Evolutionary conservation across 2,797 vertebrate genomes (phyloP), one percentile per base, ranked within the genome.

Genomic region (Podarcis siculus): DNA sequence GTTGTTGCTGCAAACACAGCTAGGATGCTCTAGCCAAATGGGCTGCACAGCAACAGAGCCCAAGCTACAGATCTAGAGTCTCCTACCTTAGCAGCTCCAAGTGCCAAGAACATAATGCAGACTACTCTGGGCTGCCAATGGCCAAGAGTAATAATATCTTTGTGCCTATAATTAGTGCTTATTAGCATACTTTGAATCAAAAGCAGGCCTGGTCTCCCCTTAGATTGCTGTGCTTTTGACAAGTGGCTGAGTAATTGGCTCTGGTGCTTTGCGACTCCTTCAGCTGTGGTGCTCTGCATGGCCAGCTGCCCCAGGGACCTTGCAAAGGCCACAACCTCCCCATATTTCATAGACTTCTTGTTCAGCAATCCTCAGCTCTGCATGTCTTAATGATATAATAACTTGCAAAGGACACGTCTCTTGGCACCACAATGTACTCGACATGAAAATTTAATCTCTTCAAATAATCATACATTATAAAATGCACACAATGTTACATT

Each of bases 231-330:
- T 1, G 72, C 86, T 87, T 86, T 66, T 89, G 91, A 93, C 76
- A 82, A 89, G 89, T 80, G 75, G 82, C 88, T 91, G 90, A 66
- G 66, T 89, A 89, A 91, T 92, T 90, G 87, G 89, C 73, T 87
- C 81, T 78, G 93, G 0, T 6, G 90, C 87, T 79, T 88, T 72
- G 85, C 0, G 19, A 49, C 58, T 45, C 10, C 0, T 8, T 27
- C 1, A 27, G 73, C 72, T 55, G 69, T 23, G 0, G 49, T 80
- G 66, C 49, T 83, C 79, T 66, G 69, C 83, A 67, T 4, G 2
- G 73, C 81, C 82, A 55, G 69, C 66, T 10, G 75, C 0, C 0
- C 61, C 4, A 4, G 87, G 66, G 79, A 89, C 69, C 39, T 83
- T 0, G 4, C 83, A 79, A 82, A 75, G 58, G 66, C 79, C 8